These are phyloP conservation scores for Elanoides forficatus DNA, from an alignment of 2,113 vertebrate species.

Conservation along the genomic window DNA sequence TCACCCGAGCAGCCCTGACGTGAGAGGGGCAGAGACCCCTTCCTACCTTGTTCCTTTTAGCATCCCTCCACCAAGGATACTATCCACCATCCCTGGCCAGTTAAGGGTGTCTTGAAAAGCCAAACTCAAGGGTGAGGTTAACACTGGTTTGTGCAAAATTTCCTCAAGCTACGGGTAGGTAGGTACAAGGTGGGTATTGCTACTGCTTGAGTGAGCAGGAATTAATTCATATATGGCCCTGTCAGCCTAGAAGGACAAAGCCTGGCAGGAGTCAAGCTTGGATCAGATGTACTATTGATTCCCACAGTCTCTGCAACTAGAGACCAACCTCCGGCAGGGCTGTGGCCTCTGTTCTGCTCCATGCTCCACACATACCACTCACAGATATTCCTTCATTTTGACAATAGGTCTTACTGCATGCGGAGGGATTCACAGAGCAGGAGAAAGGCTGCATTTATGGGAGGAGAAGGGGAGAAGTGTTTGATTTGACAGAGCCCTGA, in stretches of 20 bases:
- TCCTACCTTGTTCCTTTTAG: neutral
- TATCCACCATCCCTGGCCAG: neutral
- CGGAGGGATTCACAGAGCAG: neutral
- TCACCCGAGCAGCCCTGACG: accelerated
- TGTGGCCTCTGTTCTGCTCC: neutral
- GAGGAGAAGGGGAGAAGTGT: neutral
- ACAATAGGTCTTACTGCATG: neutral
- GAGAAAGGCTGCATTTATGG: neutral
- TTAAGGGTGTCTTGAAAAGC: neutral
- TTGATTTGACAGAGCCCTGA: neutral
- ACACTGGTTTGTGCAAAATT: neutral
- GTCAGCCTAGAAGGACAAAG: neutral
- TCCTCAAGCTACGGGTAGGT: accelerated
- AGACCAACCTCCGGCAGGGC: neutral
- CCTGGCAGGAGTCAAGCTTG: neutral
- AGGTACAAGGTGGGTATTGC: neutral
- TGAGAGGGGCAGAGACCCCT: neutral
- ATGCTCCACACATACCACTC: neutral
- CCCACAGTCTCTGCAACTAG: neutral
- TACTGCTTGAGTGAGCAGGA: neutral
- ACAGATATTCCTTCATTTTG: neutral
- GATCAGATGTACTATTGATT: neutral
- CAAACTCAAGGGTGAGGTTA: neutral
- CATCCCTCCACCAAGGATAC: neutral
- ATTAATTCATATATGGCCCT: neutral